Evolutionary conservation across 2,888 invertebrate genomes (phyloP).

Genomic region (Sinhomidia bicolor): DNA sequence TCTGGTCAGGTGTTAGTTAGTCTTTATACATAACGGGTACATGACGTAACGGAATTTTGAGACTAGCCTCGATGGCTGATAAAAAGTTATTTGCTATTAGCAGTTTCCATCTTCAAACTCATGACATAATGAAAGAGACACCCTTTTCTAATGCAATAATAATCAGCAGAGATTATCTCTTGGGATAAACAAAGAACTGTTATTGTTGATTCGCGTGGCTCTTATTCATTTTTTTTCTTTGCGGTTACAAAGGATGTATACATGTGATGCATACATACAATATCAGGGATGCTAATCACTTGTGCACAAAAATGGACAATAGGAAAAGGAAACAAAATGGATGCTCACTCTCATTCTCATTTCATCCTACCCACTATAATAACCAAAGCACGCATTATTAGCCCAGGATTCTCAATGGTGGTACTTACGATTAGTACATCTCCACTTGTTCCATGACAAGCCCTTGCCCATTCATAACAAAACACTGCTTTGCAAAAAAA

Average conservation of each 20-base stretch:
- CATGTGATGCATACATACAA: not conserved
- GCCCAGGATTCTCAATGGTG: too few relatives aligned
- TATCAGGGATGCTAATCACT: not conserved
- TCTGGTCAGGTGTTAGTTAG: too few relatives aligned
- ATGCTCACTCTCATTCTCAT: not conserved
- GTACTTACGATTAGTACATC: too few relatives aligned
- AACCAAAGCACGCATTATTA: not conserved
- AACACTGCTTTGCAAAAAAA: too few relatives aligned
- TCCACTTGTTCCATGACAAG: too few relatives aligned
- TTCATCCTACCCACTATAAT: too few relatives aligned
- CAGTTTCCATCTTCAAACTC: not conserved
- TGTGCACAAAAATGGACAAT: constrained; percentile 21
- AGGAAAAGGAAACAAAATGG: constrained; percentile 26
- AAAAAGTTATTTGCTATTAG: not conserved
- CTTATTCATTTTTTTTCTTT: not conserved
- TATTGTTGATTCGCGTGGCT: constrained; percentile 34
- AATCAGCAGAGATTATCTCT: constrained; percentile 22
- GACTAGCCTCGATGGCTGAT: too few relatives aligned
- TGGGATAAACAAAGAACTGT: constrained; percentile 26
- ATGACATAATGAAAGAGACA: not conserved
- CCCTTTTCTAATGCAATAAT: not conserved
- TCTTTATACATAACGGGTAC: too few relatives aligned
- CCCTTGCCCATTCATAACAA: too few relatives aligned
- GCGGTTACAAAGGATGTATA: not conserved
- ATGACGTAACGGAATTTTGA: too few relatives aligned